A percentile compares a stretch with the other conserved stretches of the same genome.
phyloP scores from a whole-genome alignment of 1,140 invertebrate genomes.

The Aphidius gifuensis region DNA sequence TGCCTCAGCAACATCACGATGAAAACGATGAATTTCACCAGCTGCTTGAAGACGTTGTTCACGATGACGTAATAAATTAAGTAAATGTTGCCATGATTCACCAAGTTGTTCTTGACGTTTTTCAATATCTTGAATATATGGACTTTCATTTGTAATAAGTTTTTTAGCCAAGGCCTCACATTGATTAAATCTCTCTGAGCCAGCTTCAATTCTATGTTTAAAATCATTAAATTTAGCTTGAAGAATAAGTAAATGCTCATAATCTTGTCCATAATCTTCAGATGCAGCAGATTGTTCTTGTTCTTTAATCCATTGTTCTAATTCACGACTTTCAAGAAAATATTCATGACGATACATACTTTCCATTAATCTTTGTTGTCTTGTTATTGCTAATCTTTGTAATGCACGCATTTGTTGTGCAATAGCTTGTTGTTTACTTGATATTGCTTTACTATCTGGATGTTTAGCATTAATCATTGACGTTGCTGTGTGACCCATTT shows the following conservation, averaged over 20 bases:
- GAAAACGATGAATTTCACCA: constrained; percentile 94
- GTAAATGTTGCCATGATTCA: constrained; percentile 82
- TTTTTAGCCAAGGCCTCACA: constrained; percentile 90
- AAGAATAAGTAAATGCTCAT: constrained; percentile 87
- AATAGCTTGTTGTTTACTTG: constrained; percentile 73
- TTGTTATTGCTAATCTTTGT: constrained; percentile 73
- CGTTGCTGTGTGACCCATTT: constrained; percentile 85
- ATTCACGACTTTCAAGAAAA: constrained; percentile 83
- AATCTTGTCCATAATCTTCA: constrained; percentile 97
- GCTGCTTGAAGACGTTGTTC: constrained; percentile 86
- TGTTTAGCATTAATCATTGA: constrained; percentile 73
- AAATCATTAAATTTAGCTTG: constrained; percentile 95
- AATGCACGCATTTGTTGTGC: constrained; percentile 77
- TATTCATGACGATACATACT: constrained; percentile 92
- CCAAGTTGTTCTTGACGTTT: constrained; percentile 82
- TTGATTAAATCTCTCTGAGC: constrained; percentile 87
- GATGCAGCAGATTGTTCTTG: constrained; percentile 85
- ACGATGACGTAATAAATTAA: constrained; percentile 81
- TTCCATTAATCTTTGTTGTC: constrained; percentile 84
- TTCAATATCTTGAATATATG: constrained; percentile 85
- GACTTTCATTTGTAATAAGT: constrained; percentile 81
- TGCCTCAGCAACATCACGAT: constrained; percentile 92
- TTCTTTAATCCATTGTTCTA: constrained; percentile 93
- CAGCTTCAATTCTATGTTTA: constrained; percentile 86
- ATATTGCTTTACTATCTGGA: constrained; percentile 77